Base-by-base conservation (phyloP, 2,888 invertebrate genomes). In the Ormyrus rosae region DNA sequence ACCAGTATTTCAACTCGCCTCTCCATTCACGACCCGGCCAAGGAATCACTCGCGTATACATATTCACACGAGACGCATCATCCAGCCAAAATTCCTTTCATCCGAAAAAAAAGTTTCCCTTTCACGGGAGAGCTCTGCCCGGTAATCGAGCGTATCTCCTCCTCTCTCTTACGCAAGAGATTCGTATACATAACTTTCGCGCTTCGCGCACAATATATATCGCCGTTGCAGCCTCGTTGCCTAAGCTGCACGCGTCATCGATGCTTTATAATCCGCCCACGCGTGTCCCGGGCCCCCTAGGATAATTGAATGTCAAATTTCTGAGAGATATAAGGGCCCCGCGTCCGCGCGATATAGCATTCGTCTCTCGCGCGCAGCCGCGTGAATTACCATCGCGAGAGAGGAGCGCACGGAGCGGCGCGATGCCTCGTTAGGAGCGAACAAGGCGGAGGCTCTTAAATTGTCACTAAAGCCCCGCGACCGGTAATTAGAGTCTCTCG, bases 251-350 rank as follows among this genome's bases (percentile, higher is more conserved):
- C 51, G 46, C 11, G 55, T 63, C 55, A 46, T 19, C 65, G 67
- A 71, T 78, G 60, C 61, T 81, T 73, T 70, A 74, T 53, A 65
- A 78, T 73, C 78, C 69, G 11, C 78, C 73, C 55, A 77, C 81
- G 70, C 78, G 67, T n/a, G 67, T n/a, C 55, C 48, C 34, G 13
- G 34, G 34, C 3, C 34, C n/a, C 6, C 48, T 51, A 9, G 3
- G 51, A 75, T 81, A 81, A 81, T 81, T 81, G 76, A 81, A 75
- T 76, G 81, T 79, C 78, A 72, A 81, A 81, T 81, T 79, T 79
- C 51, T 8, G 61, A 48, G 68, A 65, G 78, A 77, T 19, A 34
- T 50, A 58, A 10, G 55, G 55, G 61, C 9, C 50, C 34, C 50
- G 19, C 34, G 61, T 13, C 50, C 50, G 19, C 34, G 50, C 48